These are phyloP conservation scores for Drosophila malerkotliana DNA, from an alignment of 1,140 invertebrate genomes.

Conservation along the genomic window DNA sequence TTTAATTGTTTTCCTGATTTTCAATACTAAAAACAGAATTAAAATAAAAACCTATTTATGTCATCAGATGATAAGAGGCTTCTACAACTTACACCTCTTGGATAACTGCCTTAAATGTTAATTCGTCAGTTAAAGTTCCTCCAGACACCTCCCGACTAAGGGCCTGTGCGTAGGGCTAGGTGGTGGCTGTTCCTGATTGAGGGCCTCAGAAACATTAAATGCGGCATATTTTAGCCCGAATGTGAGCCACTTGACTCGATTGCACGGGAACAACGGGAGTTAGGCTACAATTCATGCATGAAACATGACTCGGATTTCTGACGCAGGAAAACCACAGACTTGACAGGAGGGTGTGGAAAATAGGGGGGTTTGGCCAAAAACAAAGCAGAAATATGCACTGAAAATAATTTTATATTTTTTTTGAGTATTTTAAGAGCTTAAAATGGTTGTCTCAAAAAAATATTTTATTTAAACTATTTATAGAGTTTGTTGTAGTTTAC, in stretches of 20 bases:
- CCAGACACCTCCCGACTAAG: constrained; percentile 12
- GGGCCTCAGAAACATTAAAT: constrained; percentile 52
- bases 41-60: too few relatives aligned
- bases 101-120: constrained; percentile 17
- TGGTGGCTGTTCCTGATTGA: constrained; percentile 43
- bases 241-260: constrained; percentile 71
- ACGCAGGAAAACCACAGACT: background rate
- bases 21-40: too few relatives aligned
- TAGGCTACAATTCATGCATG: constrained; percentile 76
- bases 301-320: constrained; percentile 53
- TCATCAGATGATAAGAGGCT: too few relatives aligned
- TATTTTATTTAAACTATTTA: too few relatives aligned
- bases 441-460: too few relatives aligned
- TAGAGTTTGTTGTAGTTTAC: too few relatives aligned
- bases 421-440: too few relatives aligned
- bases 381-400: background rate
- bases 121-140: constrained; percentile 35
- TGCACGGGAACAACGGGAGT: constrained; percentile 71
- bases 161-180: too few relatives aligned
- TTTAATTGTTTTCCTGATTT: too few relatives aligned
- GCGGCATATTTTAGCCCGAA: constrained; percentile 55
- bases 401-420: background rate
- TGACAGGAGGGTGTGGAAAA: background rate
- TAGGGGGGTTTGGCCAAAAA: constrained; percentile 2
- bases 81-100: too few relatives aligned